Conservation (phyloP, 1,140 invertebrate species). For the Cydia splendana region DNA sequence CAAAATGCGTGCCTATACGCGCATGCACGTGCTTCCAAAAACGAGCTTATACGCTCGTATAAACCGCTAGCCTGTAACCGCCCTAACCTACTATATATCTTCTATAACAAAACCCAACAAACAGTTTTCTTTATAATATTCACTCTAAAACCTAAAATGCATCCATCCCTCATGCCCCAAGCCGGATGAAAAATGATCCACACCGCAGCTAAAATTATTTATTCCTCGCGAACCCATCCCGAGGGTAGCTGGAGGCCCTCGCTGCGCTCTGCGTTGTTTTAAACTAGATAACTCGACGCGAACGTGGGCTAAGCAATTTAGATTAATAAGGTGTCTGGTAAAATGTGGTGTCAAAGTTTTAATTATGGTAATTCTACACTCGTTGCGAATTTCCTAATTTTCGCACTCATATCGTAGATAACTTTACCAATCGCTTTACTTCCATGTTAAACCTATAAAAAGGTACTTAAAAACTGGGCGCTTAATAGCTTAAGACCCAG, state of each 20-base stretch:
- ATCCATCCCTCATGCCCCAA: neutral
- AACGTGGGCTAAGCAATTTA: neutral
- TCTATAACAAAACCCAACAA: slow-evolving; percentile 3
- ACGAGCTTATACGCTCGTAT: too few species aligned
- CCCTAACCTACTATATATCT: too few species aligned
- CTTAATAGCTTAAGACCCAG: too few species aligned
- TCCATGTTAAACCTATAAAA: too few species aligned
- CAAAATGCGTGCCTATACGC: too few species aligned
- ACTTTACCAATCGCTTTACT: too few species aligned
- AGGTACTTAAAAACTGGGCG: too few species aligned
- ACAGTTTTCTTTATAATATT: neutral
- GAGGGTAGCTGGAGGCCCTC: neutral
- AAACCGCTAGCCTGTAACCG: too few species aligned
- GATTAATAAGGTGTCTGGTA: neutral
- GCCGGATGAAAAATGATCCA: slow-evolving; percentile 11
- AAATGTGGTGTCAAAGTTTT: neutral
- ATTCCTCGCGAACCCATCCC: neutral
- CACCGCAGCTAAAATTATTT: slow-evolving; percentile 17
- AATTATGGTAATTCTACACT: neutral
- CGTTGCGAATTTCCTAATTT: too few species aligned
- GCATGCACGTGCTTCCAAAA: too few species aligned
- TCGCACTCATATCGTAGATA: too few species aligned
- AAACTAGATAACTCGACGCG: slow-evolving; percentile 2
- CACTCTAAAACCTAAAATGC: slow-evolving; percentile 6
- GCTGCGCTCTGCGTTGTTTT: slow-evolving; percentile 5